phyloP scores from a whole-genome alignment of 2,888 invertebrate species.

The Thelaira solivaga region DNA sequence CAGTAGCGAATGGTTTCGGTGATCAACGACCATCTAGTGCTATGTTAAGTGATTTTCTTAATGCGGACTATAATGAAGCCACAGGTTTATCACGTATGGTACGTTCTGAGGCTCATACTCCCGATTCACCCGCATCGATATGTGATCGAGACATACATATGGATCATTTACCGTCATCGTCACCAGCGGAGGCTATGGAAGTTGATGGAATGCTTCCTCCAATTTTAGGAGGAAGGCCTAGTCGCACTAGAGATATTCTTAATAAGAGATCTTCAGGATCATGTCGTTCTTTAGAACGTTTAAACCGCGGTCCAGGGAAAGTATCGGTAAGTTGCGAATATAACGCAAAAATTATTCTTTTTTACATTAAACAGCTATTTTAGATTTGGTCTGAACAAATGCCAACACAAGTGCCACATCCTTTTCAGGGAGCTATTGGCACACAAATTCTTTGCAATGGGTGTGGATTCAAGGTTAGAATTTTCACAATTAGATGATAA shows the following conservation, averaged over 20 bases:
- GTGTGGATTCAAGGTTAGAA: conserved; percentile 83
- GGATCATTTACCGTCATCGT: conserved; percentile 42
- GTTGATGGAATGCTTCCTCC: conserved; percentile 69
- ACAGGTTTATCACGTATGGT: conserved; percentile 75
- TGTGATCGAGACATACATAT: conserved; percentile 72
- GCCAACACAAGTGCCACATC: conserved; percentile 80
- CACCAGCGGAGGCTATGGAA: conserved; percentile 61
- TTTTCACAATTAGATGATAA: not conserved
- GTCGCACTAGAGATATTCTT: conserved; percentile 73
- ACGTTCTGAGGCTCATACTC: conserved; percentile 76
- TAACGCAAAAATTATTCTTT: not conserved
- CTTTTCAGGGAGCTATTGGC: conserved; percentile 86
- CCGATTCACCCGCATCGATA: conserved; percentile 76
- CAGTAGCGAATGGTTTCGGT: conserved; percentile 78
- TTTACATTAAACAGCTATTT: not conserved
- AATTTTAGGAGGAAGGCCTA: conserved; percentile 68
- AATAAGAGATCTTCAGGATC: conserved; percentile 76
- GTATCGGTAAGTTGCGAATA: conserved; percentile 70
- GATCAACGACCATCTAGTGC: conserved; percentile 79
- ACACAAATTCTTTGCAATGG: conserved; percentile 86
- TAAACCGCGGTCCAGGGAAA: conserved; percentile 76
- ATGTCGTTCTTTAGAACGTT: conserved; percentile 78
- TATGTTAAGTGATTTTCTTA: conserved; percentile 76
- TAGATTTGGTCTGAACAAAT: conserved; percentile 77
- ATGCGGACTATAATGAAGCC: conserved; percentile 76